phyloP scores from a whole-genome alignment of 2,113 vertebrate genomes.

The Chaetops frenatus region DNA sequence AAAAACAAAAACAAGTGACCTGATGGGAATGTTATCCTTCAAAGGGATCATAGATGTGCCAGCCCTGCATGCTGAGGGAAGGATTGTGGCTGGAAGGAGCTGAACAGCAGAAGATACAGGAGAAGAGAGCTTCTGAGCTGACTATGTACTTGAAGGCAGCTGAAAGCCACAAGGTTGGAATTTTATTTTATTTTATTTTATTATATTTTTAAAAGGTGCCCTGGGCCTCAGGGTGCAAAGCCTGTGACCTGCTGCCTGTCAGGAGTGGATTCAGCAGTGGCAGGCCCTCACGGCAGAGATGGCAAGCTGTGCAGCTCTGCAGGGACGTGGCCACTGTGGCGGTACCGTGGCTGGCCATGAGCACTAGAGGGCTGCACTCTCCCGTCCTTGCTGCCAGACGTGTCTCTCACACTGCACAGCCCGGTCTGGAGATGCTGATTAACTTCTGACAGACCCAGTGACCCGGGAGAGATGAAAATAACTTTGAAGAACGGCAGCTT shows the following conservation, averaged over 20 bases:
- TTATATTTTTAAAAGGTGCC: rapidly evolving
- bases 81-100: background rate
- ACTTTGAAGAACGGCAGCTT: background rate
- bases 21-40: background rate
- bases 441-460: background rate
- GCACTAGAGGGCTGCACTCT: constrained; percentile 37
- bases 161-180: background rate
- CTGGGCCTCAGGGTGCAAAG: background rate
- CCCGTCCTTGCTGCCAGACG: background rate
- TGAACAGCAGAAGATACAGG: background rate
- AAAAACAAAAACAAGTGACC: too few species aligned
- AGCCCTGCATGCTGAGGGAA: background rate
- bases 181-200: too few species aligned
- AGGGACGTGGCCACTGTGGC: rapidly evolving
- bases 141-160: background rate
- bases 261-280: background rate
- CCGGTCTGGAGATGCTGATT: background rate
- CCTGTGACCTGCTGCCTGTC: background rate
- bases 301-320: background rate
- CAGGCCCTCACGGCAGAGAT: background rate
- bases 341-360: rapidly evolving
- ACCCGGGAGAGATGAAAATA: background rate
- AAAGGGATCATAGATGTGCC: background rate
- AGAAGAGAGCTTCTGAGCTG: background rate
- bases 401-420: background rate